Base-by-base conservation (phyloP, 1,140 invertebrate species). In the Pentalonia nigronervosa region DNA sequence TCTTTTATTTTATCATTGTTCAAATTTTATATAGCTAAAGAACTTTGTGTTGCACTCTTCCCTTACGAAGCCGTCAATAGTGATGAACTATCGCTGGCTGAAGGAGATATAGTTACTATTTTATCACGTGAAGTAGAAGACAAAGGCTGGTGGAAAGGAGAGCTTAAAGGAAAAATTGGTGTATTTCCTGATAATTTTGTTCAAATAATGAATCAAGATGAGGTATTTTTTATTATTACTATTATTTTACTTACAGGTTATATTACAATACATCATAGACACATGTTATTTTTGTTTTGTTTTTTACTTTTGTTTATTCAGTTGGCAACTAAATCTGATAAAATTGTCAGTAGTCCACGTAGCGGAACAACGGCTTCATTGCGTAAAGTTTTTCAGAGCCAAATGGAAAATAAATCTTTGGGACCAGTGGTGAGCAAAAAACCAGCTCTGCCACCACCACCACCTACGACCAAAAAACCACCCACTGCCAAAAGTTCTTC, bases 121-220 rank as follows among this genome's bases (percentile, higher is more conserved):
- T 95, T 99, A 60, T 97, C 97, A 53, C 98, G 97, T 96, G 97
- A 99, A 94, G 97, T 98, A 67, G 98, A 98, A 86, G 99, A 99
- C 95, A 97, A 98, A 94, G 98, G 98, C 81, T 99, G 99, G 99
- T 99, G 99, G 99, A 97, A 97, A 95, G 99, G 99, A 89, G 99
- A 99, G 96, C 94, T 99, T 0, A 97, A 97, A 94, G 99, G 98
- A 50, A 97, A 97, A 95, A 95, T 98, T 91, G 99, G 99, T 1
- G 96, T 99, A 4, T 99, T 99, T 95, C 99, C 99, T 8, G 99
- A 99, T 95, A 99, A 99, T 96, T 99, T 99, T 96, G 98, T 99
- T 14, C 96, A 97, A 95, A 94, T 97, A 93, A 94, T 95, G 60
- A 56, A 93, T 34, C 93, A 94, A 7, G 94, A 95, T 87, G 94